phyloP scores from a whole-genome alignment of 2,888 invertebrate species.

The Ophioninae sp. region DNA sequence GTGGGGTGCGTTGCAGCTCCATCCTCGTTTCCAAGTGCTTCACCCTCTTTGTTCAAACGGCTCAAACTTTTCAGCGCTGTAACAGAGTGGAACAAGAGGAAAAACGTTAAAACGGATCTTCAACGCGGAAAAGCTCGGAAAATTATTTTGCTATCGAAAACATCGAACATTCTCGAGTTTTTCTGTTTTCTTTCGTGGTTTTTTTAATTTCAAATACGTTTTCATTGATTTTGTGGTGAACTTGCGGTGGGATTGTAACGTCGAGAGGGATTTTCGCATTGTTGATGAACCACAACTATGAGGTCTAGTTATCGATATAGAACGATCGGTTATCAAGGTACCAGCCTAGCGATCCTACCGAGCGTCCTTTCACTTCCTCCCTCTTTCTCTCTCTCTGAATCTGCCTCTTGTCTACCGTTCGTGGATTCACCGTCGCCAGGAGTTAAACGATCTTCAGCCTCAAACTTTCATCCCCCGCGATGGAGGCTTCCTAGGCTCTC shows the following conservation, averaged over 20 bases:
- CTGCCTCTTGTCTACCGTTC: conserved; percentile 5
- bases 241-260: too few relatives aligned
- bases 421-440: conserved; percentile 36
- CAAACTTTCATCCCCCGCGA: conserved; percentile 56
- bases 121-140: not conserved
- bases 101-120: not conserved
- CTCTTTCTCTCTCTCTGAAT: conserved; percentile 17
- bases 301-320: conserved; percentile 19
- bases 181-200: not conserved
- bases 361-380: conserved; percentile 14
- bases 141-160: not conserved
- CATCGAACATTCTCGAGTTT: not conserved
- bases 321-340: conserved; percentile 55
- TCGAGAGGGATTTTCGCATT: too few relatives aligned
- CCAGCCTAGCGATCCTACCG: conserved; percentile 43
- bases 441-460: conserved; percentile 62
- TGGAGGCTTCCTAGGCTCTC: conserved; percentile 64
- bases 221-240: too few relatives aligned
- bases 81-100: conserved; percentile 64
- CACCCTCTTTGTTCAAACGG: conserved; percentile 77
- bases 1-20: conserved; percentile 84
- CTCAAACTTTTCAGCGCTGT: conserved; percentile 78
- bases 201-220: too few relatives aligned
- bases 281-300: not conserved
- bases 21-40: conserved; percentile 77